Evolutionary conservation across 2,113 vertebrate species (phyloP), one percentile per base, ranked within the genome.

Genomic region (Misgurnus anguillicaudatus): DNA sequence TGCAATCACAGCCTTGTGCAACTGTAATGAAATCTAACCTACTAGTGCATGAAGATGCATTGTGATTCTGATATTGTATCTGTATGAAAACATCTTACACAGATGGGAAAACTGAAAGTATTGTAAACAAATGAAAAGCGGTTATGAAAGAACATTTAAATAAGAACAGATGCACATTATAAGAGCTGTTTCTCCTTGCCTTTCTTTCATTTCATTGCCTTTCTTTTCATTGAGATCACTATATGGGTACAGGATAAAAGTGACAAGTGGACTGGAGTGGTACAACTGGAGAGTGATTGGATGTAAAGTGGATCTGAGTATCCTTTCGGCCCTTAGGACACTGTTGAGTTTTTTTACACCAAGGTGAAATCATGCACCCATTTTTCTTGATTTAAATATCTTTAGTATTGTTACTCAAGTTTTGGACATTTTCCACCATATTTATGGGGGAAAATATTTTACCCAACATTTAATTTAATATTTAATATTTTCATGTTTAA

Each of bases 11-110:
- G 60, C 17, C 45, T 24, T 75, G 14, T 41, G 65, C 16, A 63
- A 4, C 45, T 47, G 38, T 68, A 77, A 66, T 68, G 64, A 74
- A 80, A 68, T 58, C n/a, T n/a, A 64, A 19, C 47, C 42, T 71
- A 67, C 39, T 24, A 39, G 53, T 69, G 76, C 64, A 60, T 31
- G 53, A 68, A 70, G 53, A 48, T 70, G 65, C 55, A 70, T 74
- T 9, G 71, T 74, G 71, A 74, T 41, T 41, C 61, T 74, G 57
- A 74, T 74, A 45, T 61, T 45, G 39, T 60, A 74, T 42, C 45
- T 53, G 45, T 47, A 10, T 72, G 70, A 73, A 73, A 42, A 73
- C 39, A 45, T 19, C 70, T 45, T 9, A 61, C 45, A 74, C 38
- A 58, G 11, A 72, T 72, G 31, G 36, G 57, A 45, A 73, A 9